Evolutionary conservation across 2,113 vertebrate species (phyloP).

Genomic region (Scatophagus argus): DNA sequence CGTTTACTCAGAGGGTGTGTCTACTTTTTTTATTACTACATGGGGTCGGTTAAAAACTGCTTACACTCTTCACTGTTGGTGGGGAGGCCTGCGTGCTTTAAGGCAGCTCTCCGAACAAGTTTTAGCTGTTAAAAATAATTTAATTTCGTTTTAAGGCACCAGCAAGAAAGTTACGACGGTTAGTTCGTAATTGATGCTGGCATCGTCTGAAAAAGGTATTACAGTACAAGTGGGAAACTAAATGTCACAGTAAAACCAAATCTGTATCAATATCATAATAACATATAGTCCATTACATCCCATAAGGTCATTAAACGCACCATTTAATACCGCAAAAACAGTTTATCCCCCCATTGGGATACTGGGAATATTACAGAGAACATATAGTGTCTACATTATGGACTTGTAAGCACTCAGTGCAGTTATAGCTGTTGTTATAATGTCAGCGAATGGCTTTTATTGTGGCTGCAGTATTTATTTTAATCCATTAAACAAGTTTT

Average conservation of each 20-base stretch:
- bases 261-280: neutral
- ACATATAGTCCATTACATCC: slow-evolving; percentile 20
- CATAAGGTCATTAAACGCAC: slow-evolving; percentile 59
- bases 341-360: slow-evolving; percentile 32
- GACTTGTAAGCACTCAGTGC: slow-evolving; percentile 41
- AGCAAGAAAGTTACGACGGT: slow-evolving; percentile 6
- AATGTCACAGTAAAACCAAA: neutral
- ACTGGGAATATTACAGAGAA: slow-evolving; percentile 27
- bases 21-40: slow-evolving; percentile 60
- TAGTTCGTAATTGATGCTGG: neutral
- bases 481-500: neutral
- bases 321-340: slow-evolving; percentile 55
- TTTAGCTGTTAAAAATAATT: neutral
- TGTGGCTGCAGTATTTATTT: slow-evolving; percentile 11
- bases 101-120: slow-evolving; percentile 18
- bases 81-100: slow-evolving; percentile 36
- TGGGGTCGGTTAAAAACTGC: slow-evolving; percentile 45
- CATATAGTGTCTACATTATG: slow-evolving; percentile 25
- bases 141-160: neutral
- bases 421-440: neutral
- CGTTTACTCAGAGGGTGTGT: slow-evolving; percentile 82
- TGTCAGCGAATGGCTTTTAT: slow-evolving; percentile 37
- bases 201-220: neutral
- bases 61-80: slow-evolving; percentile 33
- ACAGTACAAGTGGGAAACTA: neutral